Percentiles rank a stretch among this genome's conserved stretches.
Conservation (phyloP, 2,113 vertebrate genomes). For the Nesogale talazaci region DNA sequence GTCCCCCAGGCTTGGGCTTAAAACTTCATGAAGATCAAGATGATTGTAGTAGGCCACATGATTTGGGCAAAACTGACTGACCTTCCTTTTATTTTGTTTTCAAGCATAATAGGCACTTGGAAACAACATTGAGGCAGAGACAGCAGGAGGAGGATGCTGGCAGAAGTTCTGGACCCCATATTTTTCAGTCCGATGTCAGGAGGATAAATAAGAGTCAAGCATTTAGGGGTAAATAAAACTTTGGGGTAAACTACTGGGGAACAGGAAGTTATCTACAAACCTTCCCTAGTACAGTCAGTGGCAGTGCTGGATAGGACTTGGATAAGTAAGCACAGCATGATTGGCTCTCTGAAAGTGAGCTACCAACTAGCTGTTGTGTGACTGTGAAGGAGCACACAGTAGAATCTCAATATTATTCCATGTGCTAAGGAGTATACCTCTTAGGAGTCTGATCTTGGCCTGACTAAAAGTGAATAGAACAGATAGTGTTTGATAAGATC, state of each 20-base stretch:
- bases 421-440: not conserved
- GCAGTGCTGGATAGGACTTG: no score
- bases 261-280: not conserved
- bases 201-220: slow-evolving; percentile 48
- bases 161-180: not conserved
- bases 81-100: slow-evolving; percentile 17
- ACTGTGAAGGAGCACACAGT: not conserved
- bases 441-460: not conserved
- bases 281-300: not conserved
- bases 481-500: not conserved
- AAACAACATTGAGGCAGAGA: not conserved
- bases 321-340: not conserved
- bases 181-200: slow-evolving; percentile 64
- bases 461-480: not conserved
- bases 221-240: slow-evolving; percentile 26
- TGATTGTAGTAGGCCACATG: not conserved
- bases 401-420: not conserved
- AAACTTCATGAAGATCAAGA: not conserved
- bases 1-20: not conserved
- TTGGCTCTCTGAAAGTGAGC: not conserved
- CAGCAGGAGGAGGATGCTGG: not conserved
- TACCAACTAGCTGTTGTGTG: not conserved
- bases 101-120: not conserved
- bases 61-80: not conserved
- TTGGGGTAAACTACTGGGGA: slow-evolving; percentile 1